phyloP scores from a whole-genome alignment of 2,797 vertebrate species.

The Muscicapa striata region DNA sequence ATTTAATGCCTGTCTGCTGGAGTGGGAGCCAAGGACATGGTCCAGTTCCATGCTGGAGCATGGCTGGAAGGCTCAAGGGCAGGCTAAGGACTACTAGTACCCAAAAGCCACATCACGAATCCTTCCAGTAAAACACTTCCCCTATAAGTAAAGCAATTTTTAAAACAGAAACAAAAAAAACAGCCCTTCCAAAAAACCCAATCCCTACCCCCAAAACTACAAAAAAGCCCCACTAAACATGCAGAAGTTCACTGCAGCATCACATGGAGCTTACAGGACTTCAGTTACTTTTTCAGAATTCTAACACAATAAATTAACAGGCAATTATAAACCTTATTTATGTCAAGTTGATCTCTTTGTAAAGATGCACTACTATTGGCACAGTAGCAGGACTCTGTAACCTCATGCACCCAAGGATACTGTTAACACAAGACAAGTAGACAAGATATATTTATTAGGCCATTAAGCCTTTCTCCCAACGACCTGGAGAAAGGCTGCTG shows the following conservation, averaged over 20 bases:
- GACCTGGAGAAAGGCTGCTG: not conserved
- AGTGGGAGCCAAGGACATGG: not conserved
- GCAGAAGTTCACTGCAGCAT: not conserved
- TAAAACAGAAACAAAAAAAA: not conserved
- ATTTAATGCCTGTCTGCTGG: not conserved
- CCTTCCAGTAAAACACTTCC: not conserved
- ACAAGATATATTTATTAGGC: not conserved
- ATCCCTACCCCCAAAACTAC: not conserved
- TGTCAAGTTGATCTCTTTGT: not conserved
- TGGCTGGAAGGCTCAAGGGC: not conserved
- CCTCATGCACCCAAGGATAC: not conserved
- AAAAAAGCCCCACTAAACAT: not conserved
- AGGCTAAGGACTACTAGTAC: not conserved
- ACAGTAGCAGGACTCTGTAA: not conserved
- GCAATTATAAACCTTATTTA: not conserved
- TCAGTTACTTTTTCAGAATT: not conserved
- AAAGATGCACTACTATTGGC: not conserved
- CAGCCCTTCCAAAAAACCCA: rapidly evolving
- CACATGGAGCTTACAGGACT: not conserved
- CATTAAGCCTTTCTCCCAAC: not conserved
- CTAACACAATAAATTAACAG: not conserved
- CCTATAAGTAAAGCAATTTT: not conserved
- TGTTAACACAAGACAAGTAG: not conserved
- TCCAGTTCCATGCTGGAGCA: not conserved
- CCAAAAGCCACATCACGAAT: not conserved